Base-by-base conservation (phyloP, 2,113 vertebrate species). In the Irena cyanogastra region DNA sequence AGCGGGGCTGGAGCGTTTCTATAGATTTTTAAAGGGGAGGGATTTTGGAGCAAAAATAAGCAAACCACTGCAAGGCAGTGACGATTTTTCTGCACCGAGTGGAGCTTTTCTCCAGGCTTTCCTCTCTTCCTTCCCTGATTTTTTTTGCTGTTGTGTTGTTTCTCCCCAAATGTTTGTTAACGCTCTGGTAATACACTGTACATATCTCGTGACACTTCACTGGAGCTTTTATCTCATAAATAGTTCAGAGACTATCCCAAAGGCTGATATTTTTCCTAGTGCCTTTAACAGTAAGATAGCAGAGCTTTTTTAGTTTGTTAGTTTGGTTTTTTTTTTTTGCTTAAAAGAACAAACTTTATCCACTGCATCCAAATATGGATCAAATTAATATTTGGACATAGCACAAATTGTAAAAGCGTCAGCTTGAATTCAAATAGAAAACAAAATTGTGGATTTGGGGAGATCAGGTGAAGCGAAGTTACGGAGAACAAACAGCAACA, bases 211-310 rank as follows among this genome's bases (percentile, higher is more conserved):
- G 85, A 30, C 0, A 59, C 80, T 92, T 75, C 53, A 6, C 24
- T 66, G 72, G 47, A 91, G 69, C 59, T 70, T 60, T 89, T 75
- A 41, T 82, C 50, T 54, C 65, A 60, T 42, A 81, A 96, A 88
- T 52, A 78, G 76, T 93, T 90, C 11, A 83, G 76, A 80, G 76
- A 45, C 60, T 94, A 94, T 87, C 80, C 80, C 92, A 82, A 90
- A 87, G 64, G 61, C 76, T 87, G 52, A n/a, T 83, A 45, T 81
- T 87, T 91, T 95, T 88, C 44, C 71, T 47, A 54, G 37, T 77
- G 31, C 16, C 44, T 93, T 89, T 83, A 94, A 87, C 80, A 83
- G 63, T 64, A 85, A 63, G 41, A 87, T 31, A 78, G 50, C 39
- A 72, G 50, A 75, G 42, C 9, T 33, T 53, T 80, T 50, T 39